Base-by-base conservation (phyloP, 2,888 invertebrate genomes). In the Idaea dimidiata region DNA sequence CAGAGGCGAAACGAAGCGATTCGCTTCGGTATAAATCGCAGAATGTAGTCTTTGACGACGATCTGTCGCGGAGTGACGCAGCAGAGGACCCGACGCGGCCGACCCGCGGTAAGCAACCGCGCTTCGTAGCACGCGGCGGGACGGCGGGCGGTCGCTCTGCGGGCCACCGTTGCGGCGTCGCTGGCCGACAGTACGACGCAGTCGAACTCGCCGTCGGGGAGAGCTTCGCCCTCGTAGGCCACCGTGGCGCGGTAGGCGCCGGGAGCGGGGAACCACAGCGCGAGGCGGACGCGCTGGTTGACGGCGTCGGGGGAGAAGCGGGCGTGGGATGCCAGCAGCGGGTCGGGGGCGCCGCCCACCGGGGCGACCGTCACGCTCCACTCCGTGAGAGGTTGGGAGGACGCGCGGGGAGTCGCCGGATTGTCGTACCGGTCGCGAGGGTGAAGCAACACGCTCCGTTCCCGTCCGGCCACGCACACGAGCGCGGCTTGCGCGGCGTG, bases 351-450 rank as follows among this genome's bases (percentile, higher is more conserved):
- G 24, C 95, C 6, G 93, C 90, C 95, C 6, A 93, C 90, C 62
- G 93, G 83, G 0, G 93, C 91, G 57, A 94, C 82, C 70, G 89
- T 89, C 72, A 93, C 94, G 66, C 94, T 7, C 24, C 24, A 24
- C 5, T 24, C 24, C 5, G 24, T 24, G 24, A 24, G 24, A 24
- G 24, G 5, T 5, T 24, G 24, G 24, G 24, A 24, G 5, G 54
- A 16, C 10, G 18, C 72, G 10, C 74, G 24, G 43, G 81, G 80
- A 68, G 86, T 82, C 71, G 89, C 88, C 59, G 89, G 84, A 82
- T 98, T 98, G 81, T 97, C 97, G 87, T 96, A 98, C 83, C 96
- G 96, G 91, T 98, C 98, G 65, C 98, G 93, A n/a, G 98, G 98
- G 82, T 97, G 97, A 78, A 98, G 95, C 82, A 95, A 95, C 83